Base-by-base conservation (phyloP, 2,113 vertebrate species). In the Pontoporia blainvillei region DNA sequence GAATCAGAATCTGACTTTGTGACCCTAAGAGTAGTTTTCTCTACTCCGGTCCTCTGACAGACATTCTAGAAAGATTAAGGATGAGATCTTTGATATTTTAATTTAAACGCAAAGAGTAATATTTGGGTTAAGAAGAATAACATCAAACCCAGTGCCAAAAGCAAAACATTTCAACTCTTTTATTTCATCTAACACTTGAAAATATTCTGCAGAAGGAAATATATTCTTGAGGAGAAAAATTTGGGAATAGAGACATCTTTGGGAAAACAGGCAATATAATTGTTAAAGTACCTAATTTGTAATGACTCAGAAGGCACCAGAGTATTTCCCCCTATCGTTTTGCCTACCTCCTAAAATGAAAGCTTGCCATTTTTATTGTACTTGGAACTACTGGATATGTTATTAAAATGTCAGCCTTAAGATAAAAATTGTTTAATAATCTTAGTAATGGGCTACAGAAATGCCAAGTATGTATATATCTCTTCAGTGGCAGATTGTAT, bases 91-190 rank as follows among this genome's bases (percentile, higher is more conserved):
- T 92, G 87, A 97, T 72, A 62, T 96, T 97, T 98, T 90, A 97
- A 92, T 97, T 97, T 97, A 97, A 97, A 98, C 57, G 29, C 85
- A 96, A 96, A 93, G 96, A 75, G 75, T 67, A 97, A 91, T 96
- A 97, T 95, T 75, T 97, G 61, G 59, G 83, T 79, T 92, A 91
- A 61, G 75, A 97, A 94, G 75, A 97, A 91, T 94, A 25, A 89
- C 94, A 23, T 97, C 95, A 98, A 98, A 93, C 27, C 61, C 21
- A 72, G 67, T 72, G 83, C 91, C 96, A 97, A 96, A 87, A 91
- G 82, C 23, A 97, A 98, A 98, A 94, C 61, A 95, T 90, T 88
- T 97, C 39, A 94, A 93, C n/a, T 96, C 39, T 91, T 62, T 98
- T 39, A 69, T 96, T 97, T 97, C 87, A 94, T 95, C 92, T 97